These are phyloP conservation scores for Hyphantria cunea DNA, from an alignment of 1,140 invertebrate species.

Conservation along the genomic window DNA sequence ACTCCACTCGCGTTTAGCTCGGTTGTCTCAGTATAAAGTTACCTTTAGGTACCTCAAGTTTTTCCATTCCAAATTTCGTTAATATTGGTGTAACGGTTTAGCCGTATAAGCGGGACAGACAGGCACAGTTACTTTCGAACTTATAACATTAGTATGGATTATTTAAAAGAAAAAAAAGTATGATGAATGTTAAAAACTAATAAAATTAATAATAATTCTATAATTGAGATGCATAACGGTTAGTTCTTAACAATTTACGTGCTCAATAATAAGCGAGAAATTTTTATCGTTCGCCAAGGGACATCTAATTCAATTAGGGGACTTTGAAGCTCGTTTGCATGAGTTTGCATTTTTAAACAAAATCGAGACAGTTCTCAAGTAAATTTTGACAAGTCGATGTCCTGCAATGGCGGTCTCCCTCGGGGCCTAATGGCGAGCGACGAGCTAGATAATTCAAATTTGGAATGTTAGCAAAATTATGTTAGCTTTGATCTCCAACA, in stretches of 20 bases:
- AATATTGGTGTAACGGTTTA: too few species aligned
- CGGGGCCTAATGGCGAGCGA: conserved; percentile 19
- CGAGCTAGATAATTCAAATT: conserved; percentile 27
- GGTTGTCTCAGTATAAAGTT: too few species aligned
- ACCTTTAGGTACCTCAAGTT: too few species aligned
- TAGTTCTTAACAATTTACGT: conserved; percentile 63
- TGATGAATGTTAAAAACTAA: too few species aligned
- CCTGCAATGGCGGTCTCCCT: conserved; percentile 30
- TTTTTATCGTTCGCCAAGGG: conserved; percentile 64
- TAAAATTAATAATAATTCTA: conserved; percentile 4
- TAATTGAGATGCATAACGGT: conserved; percentile 64
- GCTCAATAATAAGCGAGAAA: conserved; percentile 64
- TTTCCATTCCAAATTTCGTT: too few species aligned
- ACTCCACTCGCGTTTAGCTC: too few species aligned
- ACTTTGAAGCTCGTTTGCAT: conserved; percentile 72
- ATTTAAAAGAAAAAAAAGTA: too few species aligned
- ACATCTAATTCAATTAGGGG: conserved; percentile 72
- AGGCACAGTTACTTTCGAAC: too few species aligned
- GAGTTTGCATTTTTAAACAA: conserved; percentile 75
- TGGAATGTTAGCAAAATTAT: conserved; percentile 18
- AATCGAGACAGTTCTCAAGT: conserved; percentile 49
- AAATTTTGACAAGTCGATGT: conserved; percentile 65
- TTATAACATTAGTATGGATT: too few species aligned
- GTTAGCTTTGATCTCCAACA: conserved; percentile 25
- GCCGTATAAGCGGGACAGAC: too few species aligned